These are phyloP conservation scores for Pinna nobilis DNA, from an alignment of 1,140 invertebrate species.

Conservation along the genomic window DNA sequence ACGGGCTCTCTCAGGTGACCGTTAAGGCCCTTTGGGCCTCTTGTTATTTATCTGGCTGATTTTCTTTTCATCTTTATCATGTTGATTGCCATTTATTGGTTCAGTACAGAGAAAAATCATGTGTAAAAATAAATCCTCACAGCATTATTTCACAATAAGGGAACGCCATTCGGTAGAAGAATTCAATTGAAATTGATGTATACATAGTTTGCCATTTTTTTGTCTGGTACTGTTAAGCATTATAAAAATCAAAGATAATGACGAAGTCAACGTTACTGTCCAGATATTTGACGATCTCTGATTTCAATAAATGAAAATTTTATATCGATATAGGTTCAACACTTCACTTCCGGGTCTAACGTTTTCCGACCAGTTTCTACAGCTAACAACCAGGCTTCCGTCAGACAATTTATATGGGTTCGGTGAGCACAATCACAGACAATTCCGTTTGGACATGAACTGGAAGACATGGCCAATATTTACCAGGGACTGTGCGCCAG, in stretches of 20 bases:
- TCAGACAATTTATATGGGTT: slow-evolving; percentile 72
- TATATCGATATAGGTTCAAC: slow-evolving; percentile 46
- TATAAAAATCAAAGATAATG: background rate
- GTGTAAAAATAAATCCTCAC: too few relatives aligned
- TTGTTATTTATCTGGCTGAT: too few relatives aligned
- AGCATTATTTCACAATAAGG: too few relatives aligned
- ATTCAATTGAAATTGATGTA: background rate
- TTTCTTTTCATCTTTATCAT: background rate
- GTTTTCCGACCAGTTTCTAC: slow-evolving; percentile 72
- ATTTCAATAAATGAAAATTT: too few relatives aligned
- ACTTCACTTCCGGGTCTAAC: slow-evolving; percentile 74
- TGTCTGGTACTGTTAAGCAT: background rate
- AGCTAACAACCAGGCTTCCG: slow-evolving; percentile 69
- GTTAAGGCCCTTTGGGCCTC: too few relatives aligned
- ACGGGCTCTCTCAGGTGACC: too few relatives aligned
- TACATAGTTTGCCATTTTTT: background rate
- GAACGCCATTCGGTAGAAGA: too few relatives aligned
- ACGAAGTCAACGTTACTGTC: background rate
- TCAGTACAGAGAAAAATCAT: too few relatives aligned
- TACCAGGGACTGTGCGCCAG: slow-evolving; percentile 59
- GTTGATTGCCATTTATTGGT: too few relatives aligned
- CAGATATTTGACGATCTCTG: background rate
- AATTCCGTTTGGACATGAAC: slow-evolving; percentile 67
- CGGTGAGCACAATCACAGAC: slow-evolving; percentile 73
- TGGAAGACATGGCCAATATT: slow-evolving; percentile 69